Percentiles rank a stretch among this genome's conserved stretches.
Conservation (phyloP, 2,888 invertebrate species). For the Allolobophora icterica region DNA sequence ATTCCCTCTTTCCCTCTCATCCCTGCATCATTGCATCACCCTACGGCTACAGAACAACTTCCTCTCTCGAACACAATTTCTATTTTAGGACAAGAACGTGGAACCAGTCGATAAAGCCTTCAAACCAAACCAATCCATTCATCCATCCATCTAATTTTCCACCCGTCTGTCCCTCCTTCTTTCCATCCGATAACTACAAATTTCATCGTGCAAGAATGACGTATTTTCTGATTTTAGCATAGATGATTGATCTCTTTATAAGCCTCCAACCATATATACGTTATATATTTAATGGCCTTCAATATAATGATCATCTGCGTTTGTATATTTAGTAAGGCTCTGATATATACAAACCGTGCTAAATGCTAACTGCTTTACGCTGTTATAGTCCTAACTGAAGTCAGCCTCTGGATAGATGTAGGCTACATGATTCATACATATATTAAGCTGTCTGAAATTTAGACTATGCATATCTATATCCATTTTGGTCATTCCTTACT, state of each 20-base stretch:
- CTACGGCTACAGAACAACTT: background rate
- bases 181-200: background rate
- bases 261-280: background rate
- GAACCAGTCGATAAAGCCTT: background rate
- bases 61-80: constrained; percentile 5
- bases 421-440: no score
- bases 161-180: background rate
- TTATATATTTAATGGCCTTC: background rate
- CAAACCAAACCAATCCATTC: background rate
- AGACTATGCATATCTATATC: no score
- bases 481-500: no score
- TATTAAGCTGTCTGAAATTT: no score
- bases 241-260: background rate
- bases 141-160: no score
- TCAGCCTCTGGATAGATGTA: no score
- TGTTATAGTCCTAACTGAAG: no score
- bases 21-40: background rate
- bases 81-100: background rate
- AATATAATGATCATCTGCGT: background rate
- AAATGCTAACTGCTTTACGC: no score
- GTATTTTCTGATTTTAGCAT: background rate
- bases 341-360: background rate
- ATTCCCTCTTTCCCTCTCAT: background rate
- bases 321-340: constrained; percentile 3
- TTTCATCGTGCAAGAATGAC: background rate